phyloP scores from a whole-genome alignment of 1,140 invertebrate species.

The Heterodera schachtii region DNA sequence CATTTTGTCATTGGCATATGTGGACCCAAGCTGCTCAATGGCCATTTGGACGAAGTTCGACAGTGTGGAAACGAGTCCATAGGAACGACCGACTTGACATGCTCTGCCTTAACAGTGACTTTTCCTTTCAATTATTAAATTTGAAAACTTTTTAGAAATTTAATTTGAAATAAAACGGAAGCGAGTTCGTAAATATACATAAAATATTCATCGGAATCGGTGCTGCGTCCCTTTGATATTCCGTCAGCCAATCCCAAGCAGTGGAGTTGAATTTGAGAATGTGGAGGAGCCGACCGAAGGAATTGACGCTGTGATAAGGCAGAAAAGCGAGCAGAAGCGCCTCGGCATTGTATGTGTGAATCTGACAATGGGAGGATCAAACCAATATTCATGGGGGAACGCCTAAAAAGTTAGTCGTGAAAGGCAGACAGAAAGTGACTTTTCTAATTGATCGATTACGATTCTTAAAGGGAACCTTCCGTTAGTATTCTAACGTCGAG shows the following conservation, averaged over 20 bases:
- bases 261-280: slow-evolving; percentile 45
- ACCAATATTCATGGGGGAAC: too few relatives aligned
- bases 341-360: slow-evolving; percentile 50
- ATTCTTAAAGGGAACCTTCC: too few relatives aligned
- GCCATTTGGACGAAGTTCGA: slow-evolving; percentile 4
- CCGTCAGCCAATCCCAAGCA: slow-evolving; percentile 36
- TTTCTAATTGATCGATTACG: too few relatives aligned
- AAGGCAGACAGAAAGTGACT: too few relatives aligned
- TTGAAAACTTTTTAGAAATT: neutral
- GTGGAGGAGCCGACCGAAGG: slow-evolving; percentile 47
- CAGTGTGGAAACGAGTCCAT: slow-evolving; percentile 18
- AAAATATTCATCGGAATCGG: slow-evolving; percentile 46
- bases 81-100: slow-evolving; percentile 16
- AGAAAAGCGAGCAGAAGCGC: slow-evolving; percentile 42
- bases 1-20: slow-evolving; percentile 35
- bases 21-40: slow-evolving; percentile 28
- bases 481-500: too few relatives aligned
- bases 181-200: slow-evolving; percentile 27
- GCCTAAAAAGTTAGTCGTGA: too few relatives aligned
- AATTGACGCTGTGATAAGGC: slow-evolving; percentile 45
- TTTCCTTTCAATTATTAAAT: too few relatives aligned
- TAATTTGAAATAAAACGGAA: neutral
- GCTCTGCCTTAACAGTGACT: slow-evolving; percentile 3
- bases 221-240: slow-evolving; percentile 35
- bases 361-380: slow-evolving; percentile 30